Evolutionary conservation across 2,888 invertebrate species (phyloP), one percentile per base, ranked within the genome.

Genomic region (Platypus cylindrus): DNA sequence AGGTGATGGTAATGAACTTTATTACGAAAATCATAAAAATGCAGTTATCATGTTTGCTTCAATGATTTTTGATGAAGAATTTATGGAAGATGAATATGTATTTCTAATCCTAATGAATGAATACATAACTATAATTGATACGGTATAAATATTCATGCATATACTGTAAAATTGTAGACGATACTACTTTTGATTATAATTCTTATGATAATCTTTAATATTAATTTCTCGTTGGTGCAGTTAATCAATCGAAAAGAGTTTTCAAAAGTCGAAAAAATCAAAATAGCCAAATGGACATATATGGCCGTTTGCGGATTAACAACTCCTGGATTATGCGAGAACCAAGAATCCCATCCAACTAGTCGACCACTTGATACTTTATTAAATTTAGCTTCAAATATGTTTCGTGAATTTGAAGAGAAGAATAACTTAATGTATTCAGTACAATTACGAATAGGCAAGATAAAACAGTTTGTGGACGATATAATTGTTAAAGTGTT

Each of bases 41-140:
- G 90, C 91, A 0, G 85, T 90, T 2, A 91, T 95, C 0, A 93
- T 95, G 90, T 95, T 95, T 62, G 95, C 95, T 0, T 85, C 91
- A 0, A 74, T 95, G 29, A 50, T 58, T 38, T 44, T 48, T 40
- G 43, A 53, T 40, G 46, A 49, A 20, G 44, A 44, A 25, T 53
- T 73, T n/a, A 70, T 69, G n/a, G 65, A 71, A n/a, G 70, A 72
- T 45, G 71, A 77, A 33, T 45, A 44, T 20, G 38, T 45, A 9
- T 50, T 59, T 34, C 43, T 61, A 30, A 48, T 67, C 53, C 56
- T 68, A 25, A 70, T 95, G 35, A 91, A 95, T 57, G 80, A 86
- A 62, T 86, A 94, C 26, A 90, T 94, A 45, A 83, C 85, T 20
- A 87, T 87, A 58, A 93, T 94, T 60, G 94, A 95, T 61, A 78